Conservation (phyloP, 2,113 vertebrate species). For the Chaenogobius annularis region DNA sequence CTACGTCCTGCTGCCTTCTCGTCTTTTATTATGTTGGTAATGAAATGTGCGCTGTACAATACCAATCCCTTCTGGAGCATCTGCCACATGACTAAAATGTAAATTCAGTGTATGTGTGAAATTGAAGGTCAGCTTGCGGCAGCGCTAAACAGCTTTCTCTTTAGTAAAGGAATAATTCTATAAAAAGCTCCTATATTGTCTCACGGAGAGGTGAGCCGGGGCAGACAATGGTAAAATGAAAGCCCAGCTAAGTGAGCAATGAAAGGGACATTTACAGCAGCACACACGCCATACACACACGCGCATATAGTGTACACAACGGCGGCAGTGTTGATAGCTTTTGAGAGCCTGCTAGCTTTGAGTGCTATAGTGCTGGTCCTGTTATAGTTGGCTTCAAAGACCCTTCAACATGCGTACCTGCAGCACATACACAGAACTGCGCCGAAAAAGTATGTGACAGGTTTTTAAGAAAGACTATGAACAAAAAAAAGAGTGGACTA, state of each 20-base stretch:
- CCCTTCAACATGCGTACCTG: constrained; percentile 45
- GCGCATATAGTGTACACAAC: constrained; percentile 17
- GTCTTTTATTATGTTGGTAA: constrained; percentile 53
- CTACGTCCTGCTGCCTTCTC: constrained; percentile 35
- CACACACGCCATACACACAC: constrained; percentile 34
- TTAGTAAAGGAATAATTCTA: constrained; percentile 77
- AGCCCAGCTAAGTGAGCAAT: constrained; percentile 74
- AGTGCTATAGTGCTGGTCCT: constrained; percentile 70
- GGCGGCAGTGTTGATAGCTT: constrained; percentile 67
- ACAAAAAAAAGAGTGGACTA: not conserved
- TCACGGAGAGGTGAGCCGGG: constrained; percentile 64
- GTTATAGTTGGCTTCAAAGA: constrained; percentile 69
- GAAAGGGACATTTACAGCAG: constrained; percentile 68
- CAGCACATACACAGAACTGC: constrained; percentile 6
- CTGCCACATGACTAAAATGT: constrained; percentile 76
- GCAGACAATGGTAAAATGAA: constrained; percentile 72
- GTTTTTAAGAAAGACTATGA: not conserved
- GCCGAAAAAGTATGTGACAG: not conserved
- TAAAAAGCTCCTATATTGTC: constrained; percentile 76
- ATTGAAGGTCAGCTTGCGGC: constrained; percentile 69
- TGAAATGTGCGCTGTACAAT: constrained; percentile 47
- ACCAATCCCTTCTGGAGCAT: constrained; percentile 67
- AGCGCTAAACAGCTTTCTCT: constrained; percentile 71
- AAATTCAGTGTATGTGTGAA: constrained; percentile 72
- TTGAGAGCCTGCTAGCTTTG: constrained; percentile 69